Conservation (phyloP, 2,797 vertebrate genomes). For the Eulemur albifrons region DNA sequence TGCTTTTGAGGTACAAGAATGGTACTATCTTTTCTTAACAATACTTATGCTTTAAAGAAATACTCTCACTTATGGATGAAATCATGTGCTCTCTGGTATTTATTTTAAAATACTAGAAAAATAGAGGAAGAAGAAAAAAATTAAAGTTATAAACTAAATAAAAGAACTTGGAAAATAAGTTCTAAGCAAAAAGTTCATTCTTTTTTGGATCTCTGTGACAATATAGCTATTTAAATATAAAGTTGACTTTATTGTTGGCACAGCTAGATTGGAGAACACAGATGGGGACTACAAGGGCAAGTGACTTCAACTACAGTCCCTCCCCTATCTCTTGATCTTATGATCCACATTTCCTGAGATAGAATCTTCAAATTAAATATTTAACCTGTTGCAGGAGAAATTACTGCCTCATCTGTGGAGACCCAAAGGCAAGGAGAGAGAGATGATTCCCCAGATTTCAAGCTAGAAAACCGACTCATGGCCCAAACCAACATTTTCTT, state of each 20-base stretch:
- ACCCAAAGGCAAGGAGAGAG: background rate
- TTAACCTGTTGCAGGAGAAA: background rate
- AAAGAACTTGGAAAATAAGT: background rate
- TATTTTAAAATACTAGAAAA: background rate
- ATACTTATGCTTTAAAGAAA: background rate
- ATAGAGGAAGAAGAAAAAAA: background rate
- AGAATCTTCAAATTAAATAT: background rate
- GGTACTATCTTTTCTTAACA: background rate
- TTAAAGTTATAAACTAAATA: background rate
- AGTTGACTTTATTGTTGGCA: background rate
- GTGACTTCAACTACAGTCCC: background rate
- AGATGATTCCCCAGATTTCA: background rate
- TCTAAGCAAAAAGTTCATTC: background rate
- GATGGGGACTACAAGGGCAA: background rate
- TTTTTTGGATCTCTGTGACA: background rate
- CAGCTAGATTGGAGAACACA: background rate
- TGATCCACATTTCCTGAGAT: background rate
- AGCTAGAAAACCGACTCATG: background rate
- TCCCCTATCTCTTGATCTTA: background rate
- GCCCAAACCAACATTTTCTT: background rate
- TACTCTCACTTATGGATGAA: background rate
- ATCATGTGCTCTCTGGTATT: background rate
- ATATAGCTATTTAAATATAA: background rate
- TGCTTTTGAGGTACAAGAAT: background rate
- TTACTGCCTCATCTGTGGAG: rapidly evolving